These are phyloP conservation scores for Hyalella azteca DNA, from an alignment of 2,888 invertebrate genomes.

Conservation along the genomic window DNA sequence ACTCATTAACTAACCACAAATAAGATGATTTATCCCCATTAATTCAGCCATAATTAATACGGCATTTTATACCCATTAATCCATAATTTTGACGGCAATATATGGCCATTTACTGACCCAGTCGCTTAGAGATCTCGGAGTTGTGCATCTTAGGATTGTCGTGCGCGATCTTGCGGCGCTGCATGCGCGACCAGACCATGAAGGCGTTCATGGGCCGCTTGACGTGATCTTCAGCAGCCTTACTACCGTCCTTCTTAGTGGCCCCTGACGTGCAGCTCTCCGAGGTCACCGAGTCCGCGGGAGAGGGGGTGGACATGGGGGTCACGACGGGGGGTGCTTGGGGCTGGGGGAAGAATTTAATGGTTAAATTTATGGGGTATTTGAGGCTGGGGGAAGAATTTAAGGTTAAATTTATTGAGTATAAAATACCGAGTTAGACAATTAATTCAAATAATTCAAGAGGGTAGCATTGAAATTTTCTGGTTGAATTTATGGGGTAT, in stretches of 20 bases:
- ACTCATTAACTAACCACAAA: too few species aligned
- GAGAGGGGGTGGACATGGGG: slow-evolving; percentile 57
- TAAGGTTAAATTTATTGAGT: background rate
- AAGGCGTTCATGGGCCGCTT: slow-evolving; percentile 98
- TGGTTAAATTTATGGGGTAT: background rate
- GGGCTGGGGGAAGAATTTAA: background rate
- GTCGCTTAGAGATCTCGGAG: slow-evolving; percentile 83
- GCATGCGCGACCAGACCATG: slow-evolving; percentile 95
- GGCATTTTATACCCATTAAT: too few species aligned
- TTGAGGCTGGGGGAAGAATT: background rate
- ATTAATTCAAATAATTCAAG: too few species aligned
- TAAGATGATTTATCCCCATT: too few species aligned
- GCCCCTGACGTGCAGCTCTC: slow-evolving; percentile 48
- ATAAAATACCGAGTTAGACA: too few species aligned
- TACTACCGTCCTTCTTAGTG: slow-evolving; percentile 48
- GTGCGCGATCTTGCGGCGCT: slow-evolving; percentile 88
- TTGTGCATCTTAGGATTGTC: slow-evolving; percentile 81
- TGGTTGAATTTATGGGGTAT: background rate
- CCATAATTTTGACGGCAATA: too few species aligned
- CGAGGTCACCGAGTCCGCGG: slow-evolving; percentile 52
- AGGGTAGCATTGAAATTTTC: too few species aligned
- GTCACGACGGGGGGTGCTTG: slow-evolving; percentile 37
- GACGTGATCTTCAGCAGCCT: slow-evolving; percentile 70
- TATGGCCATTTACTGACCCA: slow-evolving; percentile 56
- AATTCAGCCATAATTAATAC: too few species aligned